These are phyloP conservation scores for Meghimatium bilineatum DNA, from an alignment of 2,888 invertebrate species.

Conservation along the genomic window DNA sequence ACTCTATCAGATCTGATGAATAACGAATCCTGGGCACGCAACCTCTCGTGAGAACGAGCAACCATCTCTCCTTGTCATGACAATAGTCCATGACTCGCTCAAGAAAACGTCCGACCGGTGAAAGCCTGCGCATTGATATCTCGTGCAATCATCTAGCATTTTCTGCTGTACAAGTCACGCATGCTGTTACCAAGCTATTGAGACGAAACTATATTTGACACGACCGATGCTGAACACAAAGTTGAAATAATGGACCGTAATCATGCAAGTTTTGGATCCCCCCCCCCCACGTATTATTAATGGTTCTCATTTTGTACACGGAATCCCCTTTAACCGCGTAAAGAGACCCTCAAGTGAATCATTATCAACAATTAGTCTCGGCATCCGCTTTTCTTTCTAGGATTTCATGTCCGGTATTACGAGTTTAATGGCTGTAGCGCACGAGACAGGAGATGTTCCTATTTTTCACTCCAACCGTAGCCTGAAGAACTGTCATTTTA, in stretches of 20 bases:
- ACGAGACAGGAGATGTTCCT: neutral
- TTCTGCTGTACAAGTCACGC: neutral
- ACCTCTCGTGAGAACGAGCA: slow-evolving; percentile 23
- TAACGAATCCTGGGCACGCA: slow-evolving; percentile 53
- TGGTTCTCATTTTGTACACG: slow-evolving; percentile 9
- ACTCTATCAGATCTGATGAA: slow-evolving; percentile 55
- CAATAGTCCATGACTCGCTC: neutral
- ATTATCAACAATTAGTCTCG: slow-evolving; percentile 38
- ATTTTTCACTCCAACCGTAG: neutral
- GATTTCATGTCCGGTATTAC: neutral
- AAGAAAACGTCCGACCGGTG: neutral
- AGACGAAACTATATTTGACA: neutral
- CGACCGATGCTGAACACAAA: neutral
- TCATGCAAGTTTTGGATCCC: neutral
- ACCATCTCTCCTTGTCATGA: slow-evolving; percentile 3
- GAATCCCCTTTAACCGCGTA: neutral
- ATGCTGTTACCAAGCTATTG: neutral
- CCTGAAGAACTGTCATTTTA: neutral
- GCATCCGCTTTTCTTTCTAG: neutral
- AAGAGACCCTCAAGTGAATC: slow-evolving; percentile 17
- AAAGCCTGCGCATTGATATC: neutral
- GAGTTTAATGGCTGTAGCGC: neutral
- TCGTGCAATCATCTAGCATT: neutral
- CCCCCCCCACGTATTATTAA: neutral
- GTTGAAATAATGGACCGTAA: slow-evolving; percentile 28